phyloP scores from a whole-genome alignment of 2,113 vertebrate genomes.

The Pachycephala philippinensis region DNA sequence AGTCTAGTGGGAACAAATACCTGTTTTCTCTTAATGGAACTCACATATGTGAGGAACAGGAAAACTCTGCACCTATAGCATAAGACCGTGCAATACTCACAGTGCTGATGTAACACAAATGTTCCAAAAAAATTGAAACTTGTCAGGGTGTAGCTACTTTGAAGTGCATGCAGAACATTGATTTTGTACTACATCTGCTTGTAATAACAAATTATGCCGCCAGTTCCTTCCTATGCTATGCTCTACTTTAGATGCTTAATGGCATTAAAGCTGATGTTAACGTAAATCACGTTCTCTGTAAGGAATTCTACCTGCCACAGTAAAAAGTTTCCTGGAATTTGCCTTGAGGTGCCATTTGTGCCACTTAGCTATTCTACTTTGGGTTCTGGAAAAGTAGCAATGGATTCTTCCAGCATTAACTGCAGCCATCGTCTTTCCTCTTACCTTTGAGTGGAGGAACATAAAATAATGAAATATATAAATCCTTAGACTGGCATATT shows the following conservation, averaged over 20 bases:
- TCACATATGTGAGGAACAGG: not conserved
- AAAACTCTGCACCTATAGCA: not conserved
- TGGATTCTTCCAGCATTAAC: not conserved
- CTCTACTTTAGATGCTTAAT: not conserved
- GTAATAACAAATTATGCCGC: not conserved
- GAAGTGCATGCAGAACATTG: not conserved
- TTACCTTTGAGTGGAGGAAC: not conserved
- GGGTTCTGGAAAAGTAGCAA: not conserved
- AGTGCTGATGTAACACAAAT: not conserved
- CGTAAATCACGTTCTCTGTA: not conserved
- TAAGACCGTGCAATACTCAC: not conserved
- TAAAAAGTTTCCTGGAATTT: not conserved
- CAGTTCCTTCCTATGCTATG: not conserved
- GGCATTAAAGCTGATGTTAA: not conserved
- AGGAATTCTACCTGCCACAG: not conserved
- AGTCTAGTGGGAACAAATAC: not conserved
- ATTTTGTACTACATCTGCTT: not conserved
- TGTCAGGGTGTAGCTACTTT: not conserved
- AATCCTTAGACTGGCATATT: not conserved
- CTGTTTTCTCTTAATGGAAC: not conserved
- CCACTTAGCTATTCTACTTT: not conserved
- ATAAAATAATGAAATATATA: not conserved
- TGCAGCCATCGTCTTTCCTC: not conserved
- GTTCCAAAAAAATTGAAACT: not conserved
- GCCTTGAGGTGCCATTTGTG: not conserved